Evolutionary conservation across 1,140 invertebrate genomes (phyloP), one percentile per base, ranked within the genome.

Genomic region (Anastrepha obliqua): DNA sequence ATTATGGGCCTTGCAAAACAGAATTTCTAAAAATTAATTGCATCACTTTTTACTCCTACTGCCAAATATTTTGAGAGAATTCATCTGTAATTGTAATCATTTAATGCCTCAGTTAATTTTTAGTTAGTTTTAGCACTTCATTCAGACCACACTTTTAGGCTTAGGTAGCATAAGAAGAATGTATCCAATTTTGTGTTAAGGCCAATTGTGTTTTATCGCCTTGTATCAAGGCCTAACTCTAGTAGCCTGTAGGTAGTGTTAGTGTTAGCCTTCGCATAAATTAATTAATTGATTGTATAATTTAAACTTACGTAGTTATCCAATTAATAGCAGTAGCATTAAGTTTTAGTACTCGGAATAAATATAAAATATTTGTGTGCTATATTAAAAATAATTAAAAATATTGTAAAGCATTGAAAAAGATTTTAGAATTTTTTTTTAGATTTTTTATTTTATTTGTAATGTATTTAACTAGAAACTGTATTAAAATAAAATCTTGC

Each of bases 201-300:
- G 20, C 47, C 74, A 51, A 81, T 86, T 64, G 65, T 59, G 65
- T 67, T 88, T 55, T 70, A 90, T 89, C 89, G 88, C 92, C 92
- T 93, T 93, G 92, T 93, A 93, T 93, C 92, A 93, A 93, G 92
- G 92, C 90, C 91, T 92, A 91, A 89, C 85, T 87, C 65, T 88
- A 88, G 90, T 88, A 89, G 88, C 65, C 70, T 85, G 62, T 62
- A 51, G 1, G 6, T 60, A 42, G 39, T 17, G 42, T 39, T 58
- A 44, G n/a, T 17, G 11, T 15, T 87, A 44, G 8, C 47, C n/a
- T 39, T 47, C 44, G 65, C 29, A 8, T 85, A 86, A 59, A 59
- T 9, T 7, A 85, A 39, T 42, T 42, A 62, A 59, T 11, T 58
- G 17, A 65, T 17, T 55, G 51, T 39, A 55, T 67, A 65, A 44